phyloP scores from a whole-genome alignment of 2,888 invertebrate species.

The Germaria angustata region DNA sequence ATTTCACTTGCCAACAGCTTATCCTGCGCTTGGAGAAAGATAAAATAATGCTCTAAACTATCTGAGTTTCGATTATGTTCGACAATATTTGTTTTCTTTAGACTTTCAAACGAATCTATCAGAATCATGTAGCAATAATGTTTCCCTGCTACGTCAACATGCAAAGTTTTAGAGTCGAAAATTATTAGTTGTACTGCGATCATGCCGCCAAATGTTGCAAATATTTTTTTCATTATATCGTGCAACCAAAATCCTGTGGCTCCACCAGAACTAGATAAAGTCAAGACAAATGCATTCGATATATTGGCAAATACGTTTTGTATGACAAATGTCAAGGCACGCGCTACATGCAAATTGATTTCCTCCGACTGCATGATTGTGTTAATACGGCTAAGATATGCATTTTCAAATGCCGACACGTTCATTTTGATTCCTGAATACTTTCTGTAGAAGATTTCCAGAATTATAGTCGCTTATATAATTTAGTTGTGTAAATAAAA shows the following conservation, averaged over 20 bases:
- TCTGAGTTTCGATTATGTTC: conserved; percentile 70
- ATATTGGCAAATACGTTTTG: conserved; percentile 70
- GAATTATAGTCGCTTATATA: conserved; percentile 59
- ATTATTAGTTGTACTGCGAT: conserved; percentile 70
- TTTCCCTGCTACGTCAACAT: conserved; percentile 40
- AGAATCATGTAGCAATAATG: conserved; percentile 57
- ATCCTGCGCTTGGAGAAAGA: conserved; percentile 73
- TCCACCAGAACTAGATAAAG: conserved; percentile 65
- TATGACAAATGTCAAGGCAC: conserved; percentile 70
- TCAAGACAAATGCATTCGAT: conserved; percentile 69
- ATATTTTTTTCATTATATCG: conserved; percentile 69
- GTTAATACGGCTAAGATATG: conserved; percentile 61
- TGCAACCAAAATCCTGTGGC: conserved; percentile 45
- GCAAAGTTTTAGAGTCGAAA: not conserved
- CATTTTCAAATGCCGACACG: conserved; percentile 42
- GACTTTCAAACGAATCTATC: conserved; percentile 74
- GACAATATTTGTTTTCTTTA: conserved; percentile 66
- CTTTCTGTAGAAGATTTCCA: conserved; percentile 24
- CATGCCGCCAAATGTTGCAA: conserved; percentile 68
- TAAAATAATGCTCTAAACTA: conserved; percentile 73
- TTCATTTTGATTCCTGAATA: conserved; percentile 26
- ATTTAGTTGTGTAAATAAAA: conserved; percentile 43
- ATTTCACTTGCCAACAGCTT: conserved; percentile 68
- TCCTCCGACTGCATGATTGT: conserved; percentile 68
- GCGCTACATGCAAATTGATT: conserved; percentile 69